Base-by-base conservation (phyloP, 2,888 invertebrate species). In the Hypena proboscidalis region DNA sequence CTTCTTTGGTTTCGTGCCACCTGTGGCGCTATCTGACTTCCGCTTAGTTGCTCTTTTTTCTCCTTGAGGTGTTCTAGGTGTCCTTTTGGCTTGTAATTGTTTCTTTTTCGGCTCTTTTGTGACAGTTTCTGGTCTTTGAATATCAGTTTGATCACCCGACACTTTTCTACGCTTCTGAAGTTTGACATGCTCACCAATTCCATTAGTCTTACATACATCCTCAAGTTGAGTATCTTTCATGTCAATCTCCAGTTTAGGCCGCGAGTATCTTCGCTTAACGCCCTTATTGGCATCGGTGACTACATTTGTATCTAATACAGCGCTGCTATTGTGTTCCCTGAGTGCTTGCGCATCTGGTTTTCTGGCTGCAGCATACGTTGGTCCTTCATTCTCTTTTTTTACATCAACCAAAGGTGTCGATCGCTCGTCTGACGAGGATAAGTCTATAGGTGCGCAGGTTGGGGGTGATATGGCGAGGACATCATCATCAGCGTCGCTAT, bases 151-250 rank as follows among this genome's bases (percentile, higher is more conserved):
- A 47, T 89, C 90, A 14, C 84, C 78, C 0, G 90, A 87, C 11
- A 92, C 83, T 65, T 92, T 93, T 58, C 92, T 88, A 26, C 92
- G 84, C 61, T 92, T 92, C 41, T 90, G 87, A 27, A 91, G 71
- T 50, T 92, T 91, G 0, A 91, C 91, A 39, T 91, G 91, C 57
- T 91, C 91, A n/a, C 91, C 90, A 6, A 91, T 91, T 2, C 91
- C 89, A 51, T 91, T 91, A 0, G 90, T 85, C 66, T 84, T 88
- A 58, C 89, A 85, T 34, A 70, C 74, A 25, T 90, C 90, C 27
- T 90, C 89, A 2, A 91, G 78, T 52, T 88, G 86, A 8, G 84
- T 84, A 52, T 91, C 89, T 64, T 85, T 86, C 84, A 90, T 83
- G 49, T 91, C 90, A 5, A 91, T 90, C 47, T 91, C 91, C 38